These are phyloP conservation scores for Drosophila flavopinicola DNA, from an alignment of 2,888 invertebrate genomes.

Conservation along the genomic window DNA sequence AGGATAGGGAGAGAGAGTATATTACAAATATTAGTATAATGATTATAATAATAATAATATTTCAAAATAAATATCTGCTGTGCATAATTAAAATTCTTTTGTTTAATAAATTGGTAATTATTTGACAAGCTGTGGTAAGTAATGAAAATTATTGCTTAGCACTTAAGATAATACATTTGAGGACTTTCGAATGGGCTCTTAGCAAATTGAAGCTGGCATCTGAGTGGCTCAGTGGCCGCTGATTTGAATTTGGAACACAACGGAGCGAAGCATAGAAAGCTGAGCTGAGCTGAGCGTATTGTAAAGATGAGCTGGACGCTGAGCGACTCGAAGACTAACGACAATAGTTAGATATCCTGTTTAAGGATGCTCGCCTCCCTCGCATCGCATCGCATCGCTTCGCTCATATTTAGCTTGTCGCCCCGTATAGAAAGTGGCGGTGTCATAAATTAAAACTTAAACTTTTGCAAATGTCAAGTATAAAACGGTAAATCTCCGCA, in stretches of 20 bases:
- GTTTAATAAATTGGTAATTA: no score
- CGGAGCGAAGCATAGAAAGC: slow-evolving; percentile 7
- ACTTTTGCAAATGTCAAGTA: slow-evolving; percentile 85
- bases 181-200: not conserved
- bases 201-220: not conserved
- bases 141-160: no score
- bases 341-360: slow-evolving; percentile 77
- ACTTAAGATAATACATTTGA: not conserved
- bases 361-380: slow-evolving; percentile 52
- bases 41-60: no score
- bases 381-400: no score
- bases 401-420: slow-evolving; percentile 80
- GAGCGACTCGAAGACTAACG: slow-evolving; percentile 57
- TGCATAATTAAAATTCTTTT: no score
- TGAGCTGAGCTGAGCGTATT: slow-evolving; percentile 37
- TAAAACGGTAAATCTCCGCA: slow-evolving; percentile 85
- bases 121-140: no score
- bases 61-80: no score
- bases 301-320: slow-evolving; percentile 50
- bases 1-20: no score
- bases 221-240: slow-evolving; percentile 13
- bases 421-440: slow-evolving; percentile 82
- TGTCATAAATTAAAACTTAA: slow-evolving; percentile 85
- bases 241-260: slow-evolving; percentile 2
- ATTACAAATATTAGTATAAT: no score